These are phyloP conservation scores for Hydrolagus colliei DNA, from an alignment of 2,797 vertebrate species.

Conservation along the genomic window DNA sequence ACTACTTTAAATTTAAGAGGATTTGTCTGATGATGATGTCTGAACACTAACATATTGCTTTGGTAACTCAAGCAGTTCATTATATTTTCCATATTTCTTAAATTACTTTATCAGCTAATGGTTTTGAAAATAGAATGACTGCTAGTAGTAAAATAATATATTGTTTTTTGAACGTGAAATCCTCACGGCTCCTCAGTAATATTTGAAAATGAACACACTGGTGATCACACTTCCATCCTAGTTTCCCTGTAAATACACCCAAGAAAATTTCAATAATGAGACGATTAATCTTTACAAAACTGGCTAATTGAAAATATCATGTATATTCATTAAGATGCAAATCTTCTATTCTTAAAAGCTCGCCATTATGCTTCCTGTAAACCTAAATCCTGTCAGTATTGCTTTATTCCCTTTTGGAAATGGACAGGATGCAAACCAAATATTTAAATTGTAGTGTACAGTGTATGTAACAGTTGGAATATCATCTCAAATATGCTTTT, in stretches of 20 bases:
- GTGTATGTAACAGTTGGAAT: no score
- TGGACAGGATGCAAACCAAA: neutral
- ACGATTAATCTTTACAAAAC: neutral
- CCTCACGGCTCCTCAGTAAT: no score
- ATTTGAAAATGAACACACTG: no score
- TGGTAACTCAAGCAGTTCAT: neutral
- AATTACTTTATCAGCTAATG: no score
- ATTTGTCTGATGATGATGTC: neutral
- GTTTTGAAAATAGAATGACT: no score
- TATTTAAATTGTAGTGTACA: neutral
- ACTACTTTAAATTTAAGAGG: neutral
- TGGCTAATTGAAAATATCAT: neutral
- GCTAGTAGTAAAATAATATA: no score
- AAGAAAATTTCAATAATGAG: no score
- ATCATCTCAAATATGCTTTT: no score
- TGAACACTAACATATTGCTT: neutral
- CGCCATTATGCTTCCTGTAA: neutral
- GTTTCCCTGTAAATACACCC: no score
- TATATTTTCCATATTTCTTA: neutral
- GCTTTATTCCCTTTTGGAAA: neutral
- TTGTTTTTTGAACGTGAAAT: no score
- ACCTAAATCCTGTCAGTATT: neutral
- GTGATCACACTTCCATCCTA: no score
- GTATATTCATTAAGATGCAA: neutral
- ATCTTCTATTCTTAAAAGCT: constrained; percentile 7